phyloP scores from a whole-genome alignment of 1,140 invertebrate genomes.

The Listronotus bonariensis region DNA sequence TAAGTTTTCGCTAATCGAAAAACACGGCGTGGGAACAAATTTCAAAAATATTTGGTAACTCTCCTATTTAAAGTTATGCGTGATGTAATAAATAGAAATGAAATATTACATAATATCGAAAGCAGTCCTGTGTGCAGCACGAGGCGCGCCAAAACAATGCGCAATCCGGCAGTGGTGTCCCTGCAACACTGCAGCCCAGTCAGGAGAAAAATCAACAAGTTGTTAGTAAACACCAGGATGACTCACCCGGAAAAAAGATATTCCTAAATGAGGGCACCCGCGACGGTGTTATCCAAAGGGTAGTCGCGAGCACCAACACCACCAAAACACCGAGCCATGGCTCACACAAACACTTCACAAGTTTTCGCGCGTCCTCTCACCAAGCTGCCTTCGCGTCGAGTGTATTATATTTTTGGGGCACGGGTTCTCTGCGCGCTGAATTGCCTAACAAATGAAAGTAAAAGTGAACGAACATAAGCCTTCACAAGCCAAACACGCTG shows the following conservation, averaged over 20 bases:
- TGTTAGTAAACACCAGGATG: constrained; percentile 15
- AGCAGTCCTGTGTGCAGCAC: constrained; percentile 42
- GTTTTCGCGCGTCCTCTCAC: constrained; percentile 28
- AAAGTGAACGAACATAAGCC: constrained; percentile 54
- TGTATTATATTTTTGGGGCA: constrained; percentile 54
- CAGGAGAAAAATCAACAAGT: constrained; percentile 41
- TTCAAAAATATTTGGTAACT: constrained; percentile 19
- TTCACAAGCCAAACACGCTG: constrained; percentile 41
- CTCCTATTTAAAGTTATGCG: constrained; percentile 30
- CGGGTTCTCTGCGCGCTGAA: constrained; percentile 47
- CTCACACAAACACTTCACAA: constrained; percentile 45
- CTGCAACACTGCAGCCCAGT: constrained; percentile 12
- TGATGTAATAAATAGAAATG: constrained; percentile 48
- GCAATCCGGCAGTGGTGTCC: constrained; percentile 25
- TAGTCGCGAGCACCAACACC: constrained; percentile 47
- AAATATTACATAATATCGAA: constrained; percentile 45
- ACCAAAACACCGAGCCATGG: constrained; percentile 47
- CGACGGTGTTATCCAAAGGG: constrained; percentile 39
- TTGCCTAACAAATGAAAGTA: constrained; percentile 57
- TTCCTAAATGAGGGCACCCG: constrained; percentile 31
- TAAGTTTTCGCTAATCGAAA: background rate
- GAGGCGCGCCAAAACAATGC: constrained; percentile 48
- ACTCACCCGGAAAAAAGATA: constrained; percentile 40
- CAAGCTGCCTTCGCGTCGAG: constrained; percentile 44
- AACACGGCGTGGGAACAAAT: constrained; percentile 18